Percentiles rank a stretch among this genome's conserved stretches.
Evolutionary conservation across 1,140 invertebrate genomes (phyloP).

Genomic region (Drosophila kepulauana): DNA sequence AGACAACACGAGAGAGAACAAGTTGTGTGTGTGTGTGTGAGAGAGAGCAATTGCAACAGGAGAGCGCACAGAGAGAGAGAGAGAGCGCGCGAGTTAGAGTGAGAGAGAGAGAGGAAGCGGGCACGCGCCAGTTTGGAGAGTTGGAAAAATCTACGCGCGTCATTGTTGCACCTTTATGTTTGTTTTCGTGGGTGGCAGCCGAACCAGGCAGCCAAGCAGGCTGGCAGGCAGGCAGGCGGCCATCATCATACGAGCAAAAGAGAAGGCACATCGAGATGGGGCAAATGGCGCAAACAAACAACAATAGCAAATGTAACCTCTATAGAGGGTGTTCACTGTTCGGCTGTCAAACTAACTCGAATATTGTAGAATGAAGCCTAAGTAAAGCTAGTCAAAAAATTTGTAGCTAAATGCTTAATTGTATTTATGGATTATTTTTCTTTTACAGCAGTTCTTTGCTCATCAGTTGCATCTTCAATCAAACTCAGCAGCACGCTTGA

Average conservation of each 20-base stretch:
- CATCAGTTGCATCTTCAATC: background rate
- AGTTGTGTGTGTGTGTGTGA: background rate
- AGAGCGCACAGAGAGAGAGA: slow-evolving; percentile 25
- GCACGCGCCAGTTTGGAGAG: slow-evolving; percentile 42
- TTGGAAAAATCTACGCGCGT: slow-evolving; percentile 71
- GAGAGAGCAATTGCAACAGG: slow-evolving; percentile 41
- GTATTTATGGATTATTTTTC: too few species aligned
- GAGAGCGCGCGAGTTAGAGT: slow-evolving; percentile 20
- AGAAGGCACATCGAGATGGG: slow-evolving; percentile 11
- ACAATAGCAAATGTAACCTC: slow-evolving; percentile 79
- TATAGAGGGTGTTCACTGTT: slow-evolving; percentile 65
- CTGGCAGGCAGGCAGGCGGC: too few species aligned
- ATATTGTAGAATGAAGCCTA: slow-evolving; percentile 26
- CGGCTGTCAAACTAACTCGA: background rate
- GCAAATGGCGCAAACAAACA: slow-evolving; percentile 79
- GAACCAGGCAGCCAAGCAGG: background rate
- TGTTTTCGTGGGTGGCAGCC: slow-evolving; percentile 77
- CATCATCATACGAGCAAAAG: background rate
- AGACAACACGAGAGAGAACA: slow-evolving; percentile 5
- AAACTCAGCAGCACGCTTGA: slow-evolving; percentile 2
- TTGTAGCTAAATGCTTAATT: background rate
- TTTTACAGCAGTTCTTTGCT: too few species aligned
- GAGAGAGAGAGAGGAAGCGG: slow-evolving; percentile 23
- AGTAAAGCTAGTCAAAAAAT: too few species aligned
- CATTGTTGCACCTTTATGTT: slow-evolving; percentile 83